Base-by-base conservation (phyloP, 2,888 invertebrate genomes). In the Agriopis marginaria region DNA sequence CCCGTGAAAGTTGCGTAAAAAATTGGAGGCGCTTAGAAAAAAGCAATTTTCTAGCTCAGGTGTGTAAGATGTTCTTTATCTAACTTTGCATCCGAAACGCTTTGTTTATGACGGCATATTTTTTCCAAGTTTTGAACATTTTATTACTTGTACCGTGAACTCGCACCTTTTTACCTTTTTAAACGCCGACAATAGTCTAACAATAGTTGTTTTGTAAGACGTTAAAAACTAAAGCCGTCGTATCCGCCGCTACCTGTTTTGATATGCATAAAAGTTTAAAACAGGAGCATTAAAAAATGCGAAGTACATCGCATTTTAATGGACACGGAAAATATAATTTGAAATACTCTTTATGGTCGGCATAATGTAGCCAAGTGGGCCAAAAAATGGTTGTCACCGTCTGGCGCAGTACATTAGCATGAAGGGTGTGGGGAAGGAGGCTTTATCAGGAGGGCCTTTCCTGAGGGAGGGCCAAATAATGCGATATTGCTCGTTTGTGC, bases 21-120 rank as follows among this genome's bases (percentile, higher is more conserved):
- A 93, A 92, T 86, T 90, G 89, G 89, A 90, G 91, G 89, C 91
- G 92, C 89, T 93, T 92, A 91, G 91, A 93, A 93, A 94, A 94
- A 94, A 93, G 94, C 93, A 94, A 94, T 94, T 94, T 94, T 88
- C 94, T 93, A 94, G 92, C 94, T 94, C 94, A 94, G 94, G 94
- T 94, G 94, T 93, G 93, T 93, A 89, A 90, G 93, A 93, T 93
- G 93, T 94, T 94, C 92, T 93, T 94, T 94, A 94, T 94, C 94
- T 94, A 93, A 94, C 91, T 94, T 94, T 93, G 92, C 94, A 94
- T 94, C 94, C 92, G 91, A 92, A 91, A 89, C 82, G 88, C 82
- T 92, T 94, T 93, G 92, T 94, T 94, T 94, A 93, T 89, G 91
- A 85, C 82, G 89, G 88, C 87, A 89, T 91, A 92, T 92, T 93